Evolutionary conservation across 2,888 invertebrate species (phyloP).

Genomic region (Eupithecia pulchellata): DNA sequence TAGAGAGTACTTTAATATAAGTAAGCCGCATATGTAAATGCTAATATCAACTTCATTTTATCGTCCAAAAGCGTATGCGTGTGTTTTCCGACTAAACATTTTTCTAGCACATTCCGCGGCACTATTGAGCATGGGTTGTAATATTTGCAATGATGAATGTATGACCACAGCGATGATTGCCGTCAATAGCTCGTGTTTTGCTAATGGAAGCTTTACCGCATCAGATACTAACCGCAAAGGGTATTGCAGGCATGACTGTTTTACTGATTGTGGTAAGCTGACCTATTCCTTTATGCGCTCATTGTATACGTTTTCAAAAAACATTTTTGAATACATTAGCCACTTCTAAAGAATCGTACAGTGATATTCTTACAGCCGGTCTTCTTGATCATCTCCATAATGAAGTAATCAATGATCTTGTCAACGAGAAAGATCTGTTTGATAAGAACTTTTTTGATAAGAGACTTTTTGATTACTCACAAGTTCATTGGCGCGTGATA

Average conservation of each 20-base stretch:
- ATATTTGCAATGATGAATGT: neutral
- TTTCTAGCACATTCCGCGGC: neutral
- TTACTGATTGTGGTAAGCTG: constrained; percentile 22
- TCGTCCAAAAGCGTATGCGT: neutral
- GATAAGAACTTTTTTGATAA: too few species aligned
- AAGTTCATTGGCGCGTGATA: neutral
- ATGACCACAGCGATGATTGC: constrained; percentile 9
- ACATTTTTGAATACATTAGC: too few species aligned
- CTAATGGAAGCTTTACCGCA: neutral
- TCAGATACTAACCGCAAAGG: constrained; percentile 21
- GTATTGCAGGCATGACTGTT: constrained; percentile 24
- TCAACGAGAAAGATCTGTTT: neutral
- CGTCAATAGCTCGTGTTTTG: constrained; percentile 6
- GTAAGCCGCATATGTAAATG: neutral
- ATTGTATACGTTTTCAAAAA: neutral
- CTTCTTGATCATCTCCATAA: neutral
- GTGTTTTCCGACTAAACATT: neutral
- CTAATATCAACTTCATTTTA: neutral
- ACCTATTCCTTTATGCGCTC: constrained; percentile 21
- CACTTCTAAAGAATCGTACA: neutral
- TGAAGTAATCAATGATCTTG: neutral
- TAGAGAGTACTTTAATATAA: neutral
- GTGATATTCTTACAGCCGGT: neutral
- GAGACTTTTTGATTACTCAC: neutral
- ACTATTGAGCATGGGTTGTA: neutral